Evolutionary conservation across 1,140 invertebrate species (phyloP), one percentile per base, ranked within the genome.

Genomic region (Leptinotarsa defecta): DNA sequence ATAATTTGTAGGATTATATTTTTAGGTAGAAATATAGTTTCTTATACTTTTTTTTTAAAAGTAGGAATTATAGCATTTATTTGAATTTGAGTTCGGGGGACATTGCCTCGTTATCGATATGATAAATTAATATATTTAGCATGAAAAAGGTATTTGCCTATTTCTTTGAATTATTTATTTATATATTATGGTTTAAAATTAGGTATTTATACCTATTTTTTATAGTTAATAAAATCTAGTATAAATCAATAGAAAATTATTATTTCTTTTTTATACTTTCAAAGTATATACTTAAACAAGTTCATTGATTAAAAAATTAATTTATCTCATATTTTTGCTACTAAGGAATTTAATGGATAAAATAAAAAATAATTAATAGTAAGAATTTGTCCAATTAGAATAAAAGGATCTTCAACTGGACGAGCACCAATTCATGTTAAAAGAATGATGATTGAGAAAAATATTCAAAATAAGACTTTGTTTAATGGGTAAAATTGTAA

Each of bases 351-450:
- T 71, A 88, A 81, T 77, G 90, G 77, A 86, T 86, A 91, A 81
- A 87, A 89, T 78, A 81, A 81, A 84, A 90, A 91, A 83, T 90
- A 91, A 48, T 88, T 64, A 78, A 89, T 71, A 70, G 89, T 90
- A 83, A 90, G 82, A 76, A 90, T 83, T 89, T 91, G 88, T 63
- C 90, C 87, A 79, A 86, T 86, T 74, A 88, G 70, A 84, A 91
- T 88, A 86, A 87, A 91, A 68, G 90, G 91, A 27, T 84, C 79
- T 89, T 91, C 90, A 24, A 91, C 88, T 43, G 88, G 88, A 81
- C 87, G 88, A 4, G 88, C 89, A 80, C 91, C 91, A 86, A 91
- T 89, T 91, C 91, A 91, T 3, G 90, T 92, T 87, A 92, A 85
- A 83, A 91, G 48, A 81, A 91, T 86, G 77, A 89, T 83, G 78